Evolutionary conservation across 2,797 vertebrate genomes (phyloP), one percentile per base, ranked within the genome.

Genomic region (Brotula barbata): DNA sequence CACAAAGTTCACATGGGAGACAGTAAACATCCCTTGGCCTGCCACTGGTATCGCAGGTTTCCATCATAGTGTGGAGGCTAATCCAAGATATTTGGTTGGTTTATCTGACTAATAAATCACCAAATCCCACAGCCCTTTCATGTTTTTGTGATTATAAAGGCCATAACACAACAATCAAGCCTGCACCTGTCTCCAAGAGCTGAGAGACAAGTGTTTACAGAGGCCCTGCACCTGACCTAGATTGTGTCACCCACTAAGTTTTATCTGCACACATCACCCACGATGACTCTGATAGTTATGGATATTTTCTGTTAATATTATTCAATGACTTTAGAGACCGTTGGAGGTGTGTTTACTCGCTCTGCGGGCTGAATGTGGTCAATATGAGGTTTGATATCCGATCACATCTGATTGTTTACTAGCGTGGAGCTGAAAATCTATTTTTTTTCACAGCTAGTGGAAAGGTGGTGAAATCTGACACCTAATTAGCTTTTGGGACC

Each of bases 1-100:
- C 69, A 68, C 65, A 70, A 83, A 83, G 77, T 84, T 67, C 6
- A 75, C 62, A 51, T 64, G 53, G 39, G 41, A 74, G n/a, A n/a
- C n/a, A n/a, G n/a, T 46, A 39, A 77, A 63, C 64, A 50, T 40
- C 53, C 34, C 13, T 16, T 40, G 66, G 68, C 68, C 73, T 64
- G 15, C 31, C 0, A 20, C 11, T 11, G n/a, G 1, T 36, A 41
- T 5, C 39, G 50, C 40, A 47, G 16, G 51, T 54, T 58, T 12
- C 34, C 15, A 34, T 39, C 14, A 42, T 6, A 12, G 17, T 44
- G 20, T 44, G 9, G 19, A 44, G 13, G 22, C 9, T 23, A 28
- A 8, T 17, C 16, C 14, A 34, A n/a, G 0, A 49, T 23, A 13
- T 48, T 17, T 34, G 20, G 10, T 5, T 7, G 58, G 50, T 51